Evolutionary conservation across 2,888 invertebrate species (phyloP), one percentile per base, ranked within the genome.

Genomic region (Drosophila meridionalis): DNA sequence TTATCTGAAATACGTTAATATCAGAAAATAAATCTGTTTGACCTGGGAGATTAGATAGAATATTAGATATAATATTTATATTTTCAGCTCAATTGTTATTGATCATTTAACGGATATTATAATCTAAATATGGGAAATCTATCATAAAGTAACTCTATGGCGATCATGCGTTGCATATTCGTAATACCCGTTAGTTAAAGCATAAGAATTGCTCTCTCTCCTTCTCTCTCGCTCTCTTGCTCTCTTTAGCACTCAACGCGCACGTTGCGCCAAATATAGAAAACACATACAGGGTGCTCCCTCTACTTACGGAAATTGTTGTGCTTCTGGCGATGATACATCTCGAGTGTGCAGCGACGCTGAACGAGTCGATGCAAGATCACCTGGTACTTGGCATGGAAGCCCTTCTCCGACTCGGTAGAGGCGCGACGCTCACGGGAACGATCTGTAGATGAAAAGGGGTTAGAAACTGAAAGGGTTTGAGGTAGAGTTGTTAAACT

Each of bases 341-440:
- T 96, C 93, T 98, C 98, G 61, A 97, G 95, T 90, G 97, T 97
- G 59, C 97, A 97, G 91, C 97, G 96, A 64, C 98, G 94, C 93
- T 98, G 98, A 0, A 98, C 97, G 94, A 98, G 96, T 63, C 98
- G 95, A 93, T 98, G 98, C 4, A 97, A 97, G 69, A 97, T 95
- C 28, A 97, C 96, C 87, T 97, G 97, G 91, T 97, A 98, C 84
- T 96, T 95, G 91, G 97, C 96, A 86, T 96, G 95, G 93, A 98
- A 98, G 83, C 97, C 97, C 77, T 96, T 95, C 92, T 98, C 98
- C 1, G 97, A 98, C 69, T 96, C 96, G 0, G 98, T 97, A 0
- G 95, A 95, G 47, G 94, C 94, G 63, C 95, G 93, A 40, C 95
- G 93, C 34, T 93, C 93, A 1, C 92, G 89, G 11, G 92, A 89